Evolutionary conservation across 2,797 vertebrate species (phyloP), one percentile per base, ranked within the genome.

Genomic region (Paratrypauchen microcephalus): DNA sequence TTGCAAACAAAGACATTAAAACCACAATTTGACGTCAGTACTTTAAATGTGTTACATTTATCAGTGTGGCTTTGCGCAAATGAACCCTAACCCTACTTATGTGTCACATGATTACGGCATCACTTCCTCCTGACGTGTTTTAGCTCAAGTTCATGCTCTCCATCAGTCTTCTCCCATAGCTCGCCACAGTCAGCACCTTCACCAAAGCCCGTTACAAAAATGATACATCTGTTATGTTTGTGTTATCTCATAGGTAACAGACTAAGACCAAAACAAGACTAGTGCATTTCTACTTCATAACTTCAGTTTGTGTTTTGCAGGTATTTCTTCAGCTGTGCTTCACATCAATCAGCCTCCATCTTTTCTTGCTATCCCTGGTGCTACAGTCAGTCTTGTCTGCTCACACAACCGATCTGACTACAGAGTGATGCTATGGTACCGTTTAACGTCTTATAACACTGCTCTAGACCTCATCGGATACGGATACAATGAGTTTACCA

Each of bases 401-500:
- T 72, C 54, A 0, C 80, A 87, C 1, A 56, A 15, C 26, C 13
- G 72, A 23, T 9, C 7, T 0, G 75, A 85, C 55, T 73, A 72
- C 76, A 73, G 11, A 11, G 18, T 71, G 50, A 85, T 85, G 78
- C 30, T 79, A 16, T 87, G 81, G 83, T 87, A 82, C 68, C 79
- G 74, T 39, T 62, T 0, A 7, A 13, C 11, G 12, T 73, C 69
- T 0, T 50, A 41, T 13, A 41, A 78, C 66, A 24, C 0, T 0
- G 69, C 69, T 18, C 32, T 82, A 11, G 65, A 69, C 55, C 78
- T 87, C 0, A n/a, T 86, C 6, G 86, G 86, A 58, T 75, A 65
- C n/a, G 72, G 73, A 74, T 80, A 81, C 3, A 2, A 0, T 5
- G 0, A 62, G 26, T 84, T 81, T 56, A 69, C 0, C 0, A 48